Evolutionary conservation across 2,797 vertebrate genomes (phyloP), one percentile per base, ranked within the genome.

Genomic region (Coregonus ussuriensis): DNA sequence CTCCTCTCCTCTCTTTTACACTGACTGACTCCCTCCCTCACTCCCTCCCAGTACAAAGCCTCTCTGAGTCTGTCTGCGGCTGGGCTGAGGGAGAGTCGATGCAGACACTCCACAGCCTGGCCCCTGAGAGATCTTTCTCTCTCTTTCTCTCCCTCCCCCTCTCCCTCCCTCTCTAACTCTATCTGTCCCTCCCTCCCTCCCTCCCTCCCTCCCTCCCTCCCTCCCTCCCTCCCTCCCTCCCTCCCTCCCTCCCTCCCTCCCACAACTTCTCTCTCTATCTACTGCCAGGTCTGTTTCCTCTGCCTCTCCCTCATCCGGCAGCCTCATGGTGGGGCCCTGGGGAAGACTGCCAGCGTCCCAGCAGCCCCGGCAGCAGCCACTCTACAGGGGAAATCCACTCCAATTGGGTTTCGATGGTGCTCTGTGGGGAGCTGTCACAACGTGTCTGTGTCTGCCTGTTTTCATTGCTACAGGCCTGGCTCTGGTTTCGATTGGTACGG

Each of bases 71-170:
- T 54, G 59, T n/a, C 59, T 63, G 59, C 6, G n/a, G 59, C 5
- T 63, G 59, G 29, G 63, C 56, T 59, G 63, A 31, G 63, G 63
- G 25, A 21, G 63, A 25, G 62, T 6, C 31, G 62, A 65, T 69
- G 33, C n/a, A 66, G 63, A 13, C 25, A 66, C 77, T 79, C 51
- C 18, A 63, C 4, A 63, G 6, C 29, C 65, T 67, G 14, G 65
- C 73, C 15, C 69, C 71, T 85, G 66, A 63, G 59, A 79, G 79
- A 71, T 41, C 18, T 63, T 84, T 84, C 86, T 86, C 47, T 83
- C 79, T 65, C 29, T 71, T 72, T 31, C 59, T 67, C 79, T 85
- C 68, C 73, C 80, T 84, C 68, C 78, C 69, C 72, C 81, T 85
- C 79, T 77, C 59, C 53, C 56, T 78, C 14, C 18, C 70, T 79